Evolutionary conservation across 2,113 vertebrate species (phyloP).

Genomic region (Ibidorhyncha struthersii): DNA sequence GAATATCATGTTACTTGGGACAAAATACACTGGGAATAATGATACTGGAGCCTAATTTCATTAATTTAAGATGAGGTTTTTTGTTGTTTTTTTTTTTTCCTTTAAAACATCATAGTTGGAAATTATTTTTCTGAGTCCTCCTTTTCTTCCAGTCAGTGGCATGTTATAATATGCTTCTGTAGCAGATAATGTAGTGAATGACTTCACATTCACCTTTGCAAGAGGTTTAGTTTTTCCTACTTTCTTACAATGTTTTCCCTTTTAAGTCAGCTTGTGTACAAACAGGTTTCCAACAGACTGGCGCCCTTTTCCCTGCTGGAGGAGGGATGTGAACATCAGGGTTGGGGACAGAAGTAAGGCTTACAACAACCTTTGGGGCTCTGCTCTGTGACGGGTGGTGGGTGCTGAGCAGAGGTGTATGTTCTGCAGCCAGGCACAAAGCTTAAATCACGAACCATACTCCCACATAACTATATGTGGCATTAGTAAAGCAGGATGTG

Average conservation of each 20-base stretch:
- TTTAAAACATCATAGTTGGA: not conserved
- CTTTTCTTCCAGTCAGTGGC: not conserved
- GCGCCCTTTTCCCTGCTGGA: not conserved
- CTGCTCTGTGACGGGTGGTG: fast-evolving
- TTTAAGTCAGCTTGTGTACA: not conserved
- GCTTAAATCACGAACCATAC: not conserved
- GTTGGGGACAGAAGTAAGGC: no score
- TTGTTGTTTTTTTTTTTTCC: not conserved
- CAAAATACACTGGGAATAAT: not conserved
- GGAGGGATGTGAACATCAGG: fast-evolving
- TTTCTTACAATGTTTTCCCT: not conserved
- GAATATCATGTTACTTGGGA: not conserved
- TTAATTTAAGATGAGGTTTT: not conserved
- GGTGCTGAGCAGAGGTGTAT: not conserved
- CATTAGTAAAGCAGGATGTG: not conserved
- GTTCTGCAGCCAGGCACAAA: not conserved
- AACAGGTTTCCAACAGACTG: not conserved
- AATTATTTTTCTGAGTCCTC: not conserved
- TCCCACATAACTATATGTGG: not conserved
- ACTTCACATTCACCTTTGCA: not conserved
- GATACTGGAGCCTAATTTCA: not conserved
- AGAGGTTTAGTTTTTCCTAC: not conserved
- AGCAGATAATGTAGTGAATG: not conserved
- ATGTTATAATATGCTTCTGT: not conserved
- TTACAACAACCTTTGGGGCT: not conserved